Conservation (phyloP, 1,140 invertebrate genomes). For the Onthophagus taurus region DNA sequence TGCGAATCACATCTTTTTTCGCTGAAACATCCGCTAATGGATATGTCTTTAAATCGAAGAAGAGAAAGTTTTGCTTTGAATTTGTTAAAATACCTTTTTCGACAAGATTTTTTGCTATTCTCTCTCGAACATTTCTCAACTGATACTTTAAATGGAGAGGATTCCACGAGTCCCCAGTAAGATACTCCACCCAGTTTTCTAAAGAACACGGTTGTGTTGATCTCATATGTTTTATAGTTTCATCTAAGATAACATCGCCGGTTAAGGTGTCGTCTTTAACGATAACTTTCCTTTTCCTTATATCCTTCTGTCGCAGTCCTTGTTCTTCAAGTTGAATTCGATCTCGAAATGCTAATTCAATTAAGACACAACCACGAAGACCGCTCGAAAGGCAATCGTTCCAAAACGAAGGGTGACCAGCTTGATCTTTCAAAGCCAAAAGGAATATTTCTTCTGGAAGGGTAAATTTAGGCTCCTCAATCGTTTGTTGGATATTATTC, state of each 20-base stretch:
- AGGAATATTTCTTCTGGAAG: conserved; percentile 99
- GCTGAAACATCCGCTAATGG: conserved; percentile 90
- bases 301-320: conserved; percentile 85
- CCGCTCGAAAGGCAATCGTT: conserved; percentile 99
- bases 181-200: conserved; percentile 98
- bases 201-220: conserved; percentile 94
- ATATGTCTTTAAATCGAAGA: conserved; percentile 99
- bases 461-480: conserved; percentile 90
- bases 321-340: conserved; percentile 93
- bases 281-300: conserved; percentile 69
- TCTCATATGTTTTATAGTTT: conserved; percentile 97
- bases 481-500: conserved; percentile 45
- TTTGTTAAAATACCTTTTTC: conserved; percentile 99
- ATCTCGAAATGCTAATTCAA: conserved; percentile 89
- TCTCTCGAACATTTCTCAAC: conserved; percentile 95
- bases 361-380: conserved; percentile 93
- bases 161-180: conserved; percentile 99
- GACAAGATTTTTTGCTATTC: conserved; percentile 98
- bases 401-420: conserved; percentile 99
- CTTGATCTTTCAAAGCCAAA: conserved; percentile 95
- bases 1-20: conserved; percentile 94
- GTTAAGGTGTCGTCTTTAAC: conserved; percentile 84
- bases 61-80: conserved; percentile 98
- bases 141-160: conserved; percentile 97
- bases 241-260: conserved; percentile 95